Base-by-base conservation (phyloP, 1,140 invertebrate species). In the Subanguina moxae region DNA sequence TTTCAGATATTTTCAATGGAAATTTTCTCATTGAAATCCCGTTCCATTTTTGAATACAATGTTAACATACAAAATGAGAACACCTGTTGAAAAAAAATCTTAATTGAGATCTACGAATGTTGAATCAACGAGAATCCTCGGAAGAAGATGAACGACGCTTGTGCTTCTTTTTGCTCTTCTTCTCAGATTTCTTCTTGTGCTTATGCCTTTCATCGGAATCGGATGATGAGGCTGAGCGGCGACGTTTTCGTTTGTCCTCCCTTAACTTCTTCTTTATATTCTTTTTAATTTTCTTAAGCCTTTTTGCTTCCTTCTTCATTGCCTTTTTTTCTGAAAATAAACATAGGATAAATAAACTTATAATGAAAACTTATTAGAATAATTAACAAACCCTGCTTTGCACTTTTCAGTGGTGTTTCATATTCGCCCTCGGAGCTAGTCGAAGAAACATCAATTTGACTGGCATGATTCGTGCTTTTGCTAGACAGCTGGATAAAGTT, bases 401-500 rank as follows among this genome's bases (percentile, higher is more conserved):
- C 30, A 43, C 48, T 32, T n/a, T 25, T 71, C n/a, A 71, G 56
- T 19, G 69, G 69, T 27, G 69, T 71, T 65, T 64, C 61, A 43
- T 71, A 71, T 56, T 71, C 68, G 59, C 46, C 32, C 28, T 71
- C 69, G 0, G 70, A 73, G 73, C 69, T 71, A 1, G 69, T 71
- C 32, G 69, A 71, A 7, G 69, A 71, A 57, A 71, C 38, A 25
- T 71, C 69, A 42, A 71, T 72, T 42, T 70, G 42, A 43, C 21
- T 56, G 52, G 28, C 13, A 23, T 19, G 66, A 15, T 25, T 71
- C 46, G 5, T 61, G 69, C 21, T 71, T 71, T 23, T 58, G 68
- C 27, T 71, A 73, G 25, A 11, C 11, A 71, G 17, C 27, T 71
- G 69, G 19, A 71, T 71, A 32, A 72, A 72, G 25, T 71, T 71